These are phyloP conservation scores for Eupithecia centaureata DNA, from an alignment of 2,888 invertebrate species.

Conservation along the genomic window DNA sequence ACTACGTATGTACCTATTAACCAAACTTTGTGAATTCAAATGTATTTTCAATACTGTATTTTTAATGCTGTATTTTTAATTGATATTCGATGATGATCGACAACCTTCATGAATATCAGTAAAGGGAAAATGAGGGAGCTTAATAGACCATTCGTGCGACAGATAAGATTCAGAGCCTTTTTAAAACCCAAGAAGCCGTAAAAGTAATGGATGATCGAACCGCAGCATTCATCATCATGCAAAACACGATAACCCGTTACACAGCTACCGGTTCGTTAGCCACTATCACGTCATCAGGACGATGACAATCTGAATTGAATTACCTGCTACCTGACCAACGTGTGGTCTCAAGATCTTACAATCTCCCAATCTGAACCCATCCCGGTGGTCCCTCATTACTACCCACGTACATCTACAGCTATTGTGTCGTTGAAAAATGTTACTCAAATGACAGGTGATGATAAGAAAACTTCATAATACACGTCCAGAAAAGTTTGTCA, in stretches of 20 bases:
- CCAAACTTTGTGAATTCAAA: too few species aligned
- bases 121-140: constrained; percentile 7
- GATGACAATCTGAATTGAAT: constrained; percentile 84
- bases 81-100: too few species aligned
- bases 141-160: constrained; percentile 20
- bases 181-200: constrained; percentile 36
- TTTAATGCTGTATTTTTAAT: too few species aligned
- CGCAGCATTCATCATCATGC: constrained; percentile 58
- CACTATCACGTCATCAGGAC: constrained; percentile 77
- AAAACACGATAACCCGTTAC: constrained; percentile 63
- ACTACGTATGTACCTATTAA: too few species aligned
- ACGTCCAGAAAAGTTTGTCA: constrained; percentile 40
- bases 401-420: constrained; percentile 67
- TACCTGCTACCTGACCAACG: constrained; percentile 80
- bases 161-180: constrained; percentile 23
- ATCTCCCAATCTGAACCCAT: constrained; percentile 75
- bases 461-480: constrained; percentile 63
- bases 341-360: constrained; percentile 80
- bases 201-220: constrained; percentile 44
- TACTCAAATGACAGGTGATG: constrained; percentile 75
- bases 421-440: constrained; percentile 80
- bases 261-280: constrained; percentile 79
- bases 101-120: background rate
- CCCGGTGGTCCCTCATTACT: constrained; percentile 81
- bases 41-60: too few species aligned